These are phyloP conservation scores for Euproctis similis DNA, from an alignment of 2,888 invertebrate species.

Conservation along the genomic window DNA sequence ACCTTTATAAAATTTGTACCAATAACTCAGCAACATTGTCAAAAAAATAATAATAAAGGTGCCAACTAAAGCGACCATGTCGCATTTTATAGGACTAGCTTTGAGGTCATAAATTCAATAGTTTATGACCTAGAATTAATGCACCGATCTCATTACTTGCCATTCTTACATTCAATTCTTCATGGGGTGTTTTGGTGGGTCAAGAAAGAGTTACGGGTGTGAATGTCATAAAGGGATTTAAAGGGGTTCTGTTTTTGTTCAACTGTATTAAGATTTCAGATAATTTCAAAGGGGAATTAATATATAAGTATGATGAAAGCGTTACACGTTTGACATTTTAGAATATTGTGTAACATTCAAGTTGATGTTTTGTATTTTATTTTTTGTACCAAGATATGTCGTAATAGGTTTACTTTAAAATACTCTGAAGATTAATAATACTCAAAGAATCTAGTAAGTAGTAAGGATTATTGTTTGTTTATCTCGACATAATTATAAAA, in stretches of 20 bases:
- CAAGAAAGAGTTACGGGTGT: constrained; percentile 69
- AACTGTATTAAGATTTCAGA: constrained; percentile 25
- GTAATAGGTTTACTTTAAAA: too few species aligned
- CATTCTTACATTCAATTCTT: constrained; percentile 48
- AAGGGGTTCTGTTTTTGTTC: constrained; percentile 29
- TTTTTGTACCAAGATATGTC: neutral
- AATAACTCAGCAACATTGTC: constrained; percentile 64
- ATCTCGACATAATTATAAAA: too few species aligned
- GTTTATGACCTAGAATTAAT: constrained; percentile 73
- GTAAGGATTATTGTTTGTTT: too few species aligned
- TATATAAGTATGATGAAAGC: too few species aligned
- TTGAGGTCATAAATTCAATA: constrained; percentile 56
- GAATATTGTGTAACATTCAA: neutral
- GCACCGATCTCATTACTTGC: constrained; percentile 64
- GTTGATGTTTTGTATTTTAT: neutral
- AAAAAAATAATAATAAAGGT: constrained; percentile 43
- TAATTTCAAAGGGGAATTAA: constrained; percentile 9
- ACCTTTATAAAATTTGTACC: constrained; percentile 49
- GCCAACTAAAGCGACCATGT: constrained; percentile 55
- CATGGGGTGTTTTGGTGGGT: constrained; percentile 61
- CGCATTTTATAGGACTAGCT: constrained; percentile 68
- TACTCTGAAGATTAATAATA: too few species aligned
- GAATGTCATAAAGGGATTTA: constrained; percentile 39
- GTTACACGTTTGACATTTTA: constrained; percentile 5
- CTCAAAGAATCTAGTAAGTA: too few species aligned